Evolutionary conservation across 2,797 vertebrate species (phyloP).

Genomic region (Salmo trutta): DNA sequence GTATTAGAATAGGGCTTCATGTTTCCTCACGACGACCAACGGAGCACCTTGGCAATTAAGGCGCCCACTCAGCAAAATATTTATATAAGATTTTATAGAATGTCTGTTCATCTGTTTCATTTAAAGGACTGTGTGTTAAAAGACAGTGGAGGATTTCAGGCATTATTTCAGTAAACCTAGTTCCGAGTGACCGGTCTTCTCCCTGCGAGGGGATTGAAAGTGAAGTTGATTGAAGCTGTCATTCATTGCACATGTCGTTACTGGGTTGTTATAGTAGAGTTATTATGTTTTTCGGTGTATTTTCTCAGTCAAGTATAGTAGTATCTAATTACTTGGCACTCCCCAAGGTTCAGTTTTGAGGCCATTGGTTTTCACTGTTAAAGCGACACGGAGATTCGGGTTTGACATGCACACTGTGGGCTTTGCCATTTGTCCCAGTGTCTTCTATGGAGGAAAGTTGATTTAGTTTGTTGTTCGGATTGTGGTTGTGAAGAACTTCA

Average conservation of each 20-base stretch:
- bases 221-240: neutral
- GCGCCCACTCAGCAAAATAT: constrained; percentile 45
- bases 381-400: neutral
- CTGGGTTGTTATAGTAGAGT: neutral
- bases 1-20: constrained; percentile 47
- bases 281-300: neutral
- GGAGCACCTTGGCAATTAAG: constrained; percentile 47
- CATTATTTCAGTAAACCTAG: constrained; percentile 33
- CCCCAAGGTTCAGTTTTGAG: neutral
- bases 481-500: neutral
- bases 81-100: constrained; percentile 48
- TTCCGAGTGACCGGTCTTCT: neutral
- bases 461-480: neutral
- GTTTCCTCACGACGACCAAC: constrained; percentile 47
- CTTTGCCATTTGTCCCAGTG: neutral
- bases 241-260: neutral
- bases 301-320: neutral
- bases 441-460: neutral
- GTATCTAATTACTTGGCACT: neutral
- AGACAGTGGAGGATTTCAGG: constrained; percentile 9
- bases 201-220: neutral
- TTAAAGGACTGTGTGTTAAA: constrained; percentile 33
- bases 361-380: neutral
- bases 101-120: constrained; percentile 37
- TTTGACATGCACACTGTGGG: neutral